Base-by-base conservation (phyloP, 2,888 invertebrate species). In the Meganola albula region DNA sequence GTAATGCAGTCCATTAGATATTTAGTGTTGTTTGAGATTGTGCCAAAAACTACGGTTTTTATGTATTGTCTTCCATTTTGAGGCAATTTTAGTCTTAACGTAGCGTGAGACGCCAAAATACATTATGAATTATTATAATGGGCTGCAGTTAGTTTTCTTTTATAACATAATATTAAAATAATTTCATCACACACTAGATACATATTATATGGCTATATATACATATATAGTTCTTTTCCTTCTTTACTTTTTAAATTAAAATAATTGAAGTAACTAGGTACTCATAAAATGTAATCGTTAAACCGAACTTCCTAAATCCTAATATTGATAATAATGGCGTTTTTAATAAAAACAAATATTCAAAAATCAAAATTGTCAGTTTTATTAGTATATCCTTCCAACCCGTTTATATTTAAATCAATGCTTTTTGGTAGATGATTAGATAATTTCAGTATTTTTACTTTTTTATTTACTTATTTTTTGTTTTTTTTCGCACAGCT, bases 311-410 rank as follows among this genome's bases (percentile, higher is more conserved):
- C 85, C 80, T 84, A 83, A 84, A 82, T 85, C 85, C 83, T 85
- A 84, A 85, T 84, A 85, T 78, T 83, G 83, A 85, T 82, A 74
- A 83, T 83, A 80, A 85, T 84, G 84, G 84, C 84, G 85, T 83
- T 85, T 85, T 85, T 83, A 85, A 84, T 84, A 85, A 85, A 78
- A 85, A 83, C 75, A 83, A 79, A 75, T 83, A 84, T 77, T 75
- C 74, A 79, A 79, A 84, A 74, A 66, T 45, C 46, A 53, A 49
- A 48, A 72, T 65, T 68, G 75, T 59, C 73, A 60, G 83, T 85
- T 84, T 85, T 74, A 84, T 84, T 85, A 50, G 47, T 34, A 31
- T 25, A 43, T 58, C 55, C 45, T 23, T 28, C 38, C 37, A 12
- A 39, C 44, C 53, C 40, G 30, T 40, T 32, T 43, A 37, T 34